A percentile compares a stretch with the other conserved stretches of the same genome.
Conservation (phyloP, 2,113 vertebrate genomes). For the Crotalus helleri region DNA sequence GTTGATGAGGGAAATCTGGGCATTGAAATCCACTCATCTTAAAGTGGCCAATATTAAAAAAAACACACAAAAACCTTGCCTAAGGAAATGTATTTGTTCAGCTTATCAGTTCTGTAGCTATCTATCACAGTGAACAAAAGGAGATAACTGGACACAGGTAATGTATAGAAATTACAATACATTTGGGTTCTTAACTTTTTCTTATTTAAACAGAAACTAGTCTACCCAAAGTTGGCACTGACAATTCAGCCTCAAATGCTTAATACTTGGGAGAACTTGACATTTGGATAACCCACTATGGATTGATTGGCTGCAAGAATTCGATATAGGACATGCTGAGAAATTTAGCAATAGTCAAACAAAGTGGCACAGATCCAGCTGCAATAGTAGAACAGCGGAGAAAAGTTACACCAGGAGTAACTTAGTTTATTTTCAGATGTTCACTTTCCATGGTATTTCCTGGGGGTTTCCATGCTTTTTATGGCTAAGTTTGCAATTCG, state of each 20-base stretch:
- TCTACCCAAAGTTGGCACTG: not conserved
- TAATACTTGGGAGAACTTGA: not conserved
- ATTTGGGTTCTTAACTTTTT: not conserved
- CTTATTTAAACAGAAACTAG: no score
- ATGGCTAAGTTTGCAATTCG: slow-evolving; percentile 62
- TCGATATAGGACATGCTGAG: not conserved
- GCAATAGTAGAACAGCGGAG: slow-evolving; percentile 7
- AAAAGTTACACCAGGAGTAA: not conserved
- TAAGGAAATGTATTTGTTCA: not conserved
- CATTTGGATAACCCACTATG: not conserved
- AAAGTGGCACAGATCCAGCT: not conserved
- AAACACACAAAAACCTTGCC: not conserved
- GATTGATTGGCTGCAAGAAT: not conserved
- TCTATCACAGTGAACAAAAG: not conserved
- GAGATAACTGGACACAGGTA: not conserved
- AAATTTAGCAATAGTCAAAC: not conserved
- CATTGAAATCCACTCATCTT: not conserved
- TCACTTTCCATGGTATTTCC: slow-evolving; percentile 45
- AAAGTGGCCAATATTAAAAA: not conserved
- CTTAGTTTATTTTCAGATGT: slow-evolving; percentile 34
- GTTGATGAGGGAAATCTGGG: not conserved
- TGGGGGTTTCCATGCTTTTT: slow-evolving; percentile 42
- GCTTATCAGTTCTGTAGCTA: not conserved
- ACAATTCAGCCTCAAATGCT: not conserved
- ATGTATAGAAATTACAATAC: not conserved